phyloP scores from a whole-genome alignment of 2,888 invertebrate genomes.

The Ophion ellenae region DNA sequence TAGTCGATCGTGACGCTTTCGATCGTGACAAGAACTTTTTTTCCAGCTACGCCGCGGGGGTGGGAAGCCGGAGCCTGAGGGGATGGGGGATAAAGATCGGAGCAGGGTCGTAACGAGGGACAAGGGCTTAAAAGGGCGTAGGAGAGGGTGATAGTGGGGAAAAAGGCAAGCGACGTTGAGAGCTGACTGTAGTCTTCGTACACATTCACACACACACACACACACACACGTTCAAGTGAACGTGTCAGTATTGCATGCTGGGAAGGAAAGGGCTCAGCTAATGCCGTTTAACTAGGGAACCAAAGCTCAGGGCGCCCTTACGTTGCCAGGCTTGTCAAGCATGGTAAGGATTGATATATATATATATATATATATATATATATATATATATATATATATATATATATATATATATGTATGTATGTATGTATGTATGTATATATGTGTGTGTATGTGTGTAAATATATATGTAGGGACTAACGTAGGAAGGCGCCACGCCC shows the following conservation, averaged over 20 bases:
- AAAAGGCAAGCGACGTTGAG: slow-evolving; percentile 60
- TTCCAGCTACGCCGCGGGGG: not conserved
- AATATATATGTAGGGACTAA: slow-evolving; percentile 23
- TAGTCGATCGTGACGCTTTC: slow-evolving; percentile 12
- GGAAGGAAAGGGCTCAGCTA: slow-evolving; percentile 5
- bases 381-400: slow-evolving; percentile 8
- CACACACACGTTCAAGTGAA: not conserved
- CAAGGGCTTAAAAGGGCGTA: slow-evolving; percentile 21
- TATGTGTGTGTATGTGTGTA: not conserved
- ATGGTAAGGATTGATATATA: not conserved
- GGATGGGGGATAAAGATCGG: slow-evolving; percentile 34
- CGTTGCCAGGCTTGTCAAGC: not conserved
- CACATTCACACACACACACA: not conserved
- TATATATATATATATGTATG: too few relatives aligned
- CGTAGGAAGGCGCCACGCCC: slow-evolving; percentile 79
- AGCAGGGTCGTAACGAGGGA: slow-evolving; percentile 30
- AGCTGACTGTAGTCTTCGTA: slow-evolving; percentile 18
- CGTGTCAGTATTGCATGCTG: not conserved
- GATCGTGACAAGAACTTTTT: not conserved
- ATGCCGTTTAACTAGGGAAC: not conserved
- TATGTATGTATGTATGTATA: too few relatives aligned
- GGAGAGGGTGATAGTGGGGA: slow-evolving; percentile 39
- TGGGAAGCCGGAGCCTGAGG: not conserved
- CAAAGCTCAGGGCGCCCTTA: not conserved
- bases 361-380: not conserved